A percentile compares a stretch with the other conserved stretches of the same genome.
phyloP scores from a whole-genome alignment of 2,888 invertebrate genomes.

The Ephialtes manifestator region DNA sequence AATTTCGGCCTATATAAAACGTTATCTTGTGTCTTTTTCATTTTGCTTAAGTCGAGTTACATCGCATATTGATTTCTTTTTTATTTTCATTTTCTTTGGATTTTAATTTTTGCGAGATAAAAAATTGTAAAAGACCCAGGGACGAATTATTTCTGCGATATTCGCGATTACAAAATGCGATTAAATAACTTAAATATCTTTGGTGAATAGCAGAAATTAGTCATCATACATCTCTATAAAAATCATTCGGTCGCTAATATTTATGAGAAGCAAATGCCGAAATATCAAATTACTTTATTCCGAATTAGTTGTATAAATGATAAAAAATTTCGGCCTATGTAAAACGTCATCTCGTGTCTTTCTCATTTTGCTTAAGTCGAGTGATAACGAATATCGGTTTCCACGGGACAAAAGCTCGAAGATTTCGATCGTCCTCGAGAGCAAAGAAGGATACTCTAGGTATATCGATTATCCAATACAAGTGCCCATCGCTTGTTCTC shows the following conservation, averaged over 20 bases:
- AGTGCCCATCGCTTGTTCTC: constrained; percentile 1
- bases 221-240: background rate
- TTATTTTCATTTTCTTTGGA: no score
- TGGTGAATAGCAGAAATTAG: background rate
- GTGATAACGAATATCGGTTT: background rate
- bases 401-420: constrained; percentile 28
- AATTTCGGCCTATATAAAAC: constrained; percentile 1
- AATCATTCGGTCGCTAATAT: background rate
- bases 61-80: background rate
- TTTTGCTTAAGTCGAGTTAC: no score
- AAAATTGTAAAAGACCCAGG: no score
- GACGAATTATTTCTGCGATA: background rate
- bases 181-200: background rate
- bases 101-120: no score
- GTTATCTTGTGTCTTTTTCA: no score
- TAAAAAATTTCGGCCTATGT: background rate
- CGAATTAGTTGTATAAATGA: background rate
- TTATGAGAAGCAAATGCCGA: background rate
- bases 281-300: background rate
- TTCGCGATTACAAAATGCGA: background rate
- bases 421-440: constrained; percentile 2
- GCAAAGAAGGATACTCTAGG: constrained; percentile 3
- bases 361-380: constrained; percentile 7
- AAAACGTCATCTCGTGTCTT: background rate
- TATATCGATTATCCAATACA: constrained; percentile 26